Base-by-base conservation (phyloP, 2,888 invertebrate species). In the Agrochola lota region DNA sequence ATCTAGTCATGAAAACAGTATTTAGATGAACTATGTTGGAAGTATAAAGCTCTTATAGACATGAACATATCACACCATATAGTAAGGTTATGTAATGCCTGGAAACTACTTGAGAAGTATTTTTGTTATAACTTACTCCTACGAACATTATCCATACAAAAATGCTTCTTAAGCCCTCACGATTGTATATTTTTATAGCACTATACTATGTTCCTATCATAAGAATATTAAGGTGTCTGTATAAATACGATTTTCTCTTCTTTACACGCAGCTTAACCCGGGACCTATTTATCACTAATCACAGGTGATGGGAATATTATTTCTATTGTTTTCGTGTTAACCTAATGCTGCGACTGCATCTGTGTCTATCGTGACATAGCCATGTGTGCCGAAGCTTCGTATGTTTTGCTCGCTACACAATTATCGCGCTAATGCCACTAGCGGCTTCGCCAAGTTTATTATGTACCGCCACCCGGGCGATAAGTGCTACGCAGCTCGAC, bases 231-330 rank as follows among this genome's bases (percentile, higher is more conserved):
- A 86, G 87, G 86, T 92, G 88, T 92, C 88, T 95, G 88, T 95
- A 93, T 95, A 95, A 95, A 95, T 92, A 92, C 83, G 91, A 92
- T 94, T 94, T 94, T 95, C 94, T 96, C 95, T 96, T 96, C 95
- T 97, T 97, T 97, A 96, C 97, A 97, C 91, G 97, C 97, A 97
- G 97, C 97, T 96, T 97, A 97, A 96, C 95, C 95, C 96, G 96
- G 97, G 97, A 96, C 94, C 96, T 96, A 96, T 97, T 91, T 97
- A 96, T 96, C 97, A 96, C 95, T 97, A 96, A 96, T 95, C 92
- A 90, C 96, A 97, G 97, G 97, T 97, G 97, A 97, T 93, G 95
- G 96, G 95, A 95, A 91, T 94, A 94, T 93, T 94, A 93, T 94
- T 95, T 93, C 84, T 95, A 90, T 92, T 92, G 91, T 93, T 92